Percentiles rank a stretch among this genome's conserved stretches.
Evolutionary conservation across 2,797 vertebrate species (phyloP).

Genomic region (Chrosomus eos): DNA sequence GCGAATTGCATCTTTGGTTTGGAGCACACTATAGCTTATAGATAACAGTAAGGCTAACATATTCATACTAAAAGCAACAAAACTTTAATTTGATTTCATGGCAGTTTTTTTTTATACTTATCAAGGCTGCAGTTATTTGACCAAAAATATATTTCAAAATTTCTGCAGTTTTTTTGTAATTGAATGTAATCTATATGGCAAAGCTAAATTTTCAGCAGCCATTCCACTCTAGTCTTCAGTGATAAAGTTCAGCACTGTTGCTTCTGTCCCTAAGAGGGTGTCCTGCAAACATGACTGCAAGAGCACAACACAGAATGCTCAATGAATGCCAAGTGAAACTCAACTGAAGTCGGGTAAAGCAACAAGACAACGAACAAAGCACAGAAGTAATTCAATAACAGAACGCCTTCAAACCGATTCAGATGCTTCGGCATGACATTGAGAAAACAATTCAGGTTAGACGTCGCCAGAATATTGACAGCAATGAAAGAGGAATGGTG

Average conservation of each 20-base stretch:
- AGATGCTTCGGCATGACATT: conserved; percentile 21
- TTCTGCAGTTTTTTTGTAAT: no score
- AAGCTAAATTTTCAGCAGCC: not conserved
- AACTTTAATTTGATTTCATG: no score
- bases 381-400: conserved; percentile 14
- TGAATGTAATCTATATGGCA: no score
- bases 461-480: not conserved
- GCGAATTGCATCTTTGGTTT: no score
- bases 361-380: conserved; percentile 12
- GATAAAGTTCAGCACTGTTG: conserved; percentile 15
- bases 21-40: no score
- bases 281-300: conserved; percentile 22
- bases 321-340: conserved; percentile 21
- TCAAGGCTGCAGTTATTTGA: not conserved
- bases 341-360: conserved; percentile 6
- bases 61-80: no score
- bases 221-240: not conserved
- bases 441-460: conserved; percentile 43
- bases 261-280: not conserved
- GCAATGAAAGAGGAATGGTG: not conserved
- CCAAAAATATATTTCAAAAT: not conserved
- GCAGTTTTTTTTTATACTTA: not conserved
- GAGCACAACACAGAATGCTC: not conserved
- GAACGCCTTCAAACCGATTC: not conserved
- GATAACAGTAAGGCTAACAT: no score